A percentile compares a stretch with the other conserved stretches of the same genome.
These are phyloP conservation scores for Caenorhabditis sp. DNA, from an alignment of 2,888 invertebrate genomes.

Conservation along the genomic window DNA sequence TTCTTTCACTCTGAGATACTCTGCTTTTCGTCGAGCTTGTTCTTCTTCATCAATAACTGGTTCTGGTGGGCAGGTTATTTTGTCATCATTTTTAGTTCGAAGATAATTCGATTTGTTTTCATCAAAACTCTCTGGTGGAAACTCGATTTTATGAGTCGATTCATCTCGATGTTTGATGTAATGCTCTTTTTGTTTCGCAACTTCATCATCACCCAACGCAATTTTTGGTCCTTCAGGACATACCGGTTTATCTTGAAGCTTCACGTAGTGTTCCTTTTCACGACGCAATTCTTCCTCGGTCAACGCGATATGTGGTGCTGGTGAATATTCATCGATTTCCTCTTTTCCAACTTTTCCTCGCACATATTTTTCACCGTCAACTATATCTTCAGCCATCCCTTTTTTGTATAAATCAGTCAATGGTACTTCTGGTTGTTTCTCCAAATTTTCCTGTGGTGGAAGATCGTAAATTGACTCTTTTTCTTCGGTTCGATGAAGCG, in stretches of 20 bases:
- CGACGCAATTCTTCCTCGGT: conserved; percentile 8
- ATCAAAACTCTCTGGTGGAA: not conserved
- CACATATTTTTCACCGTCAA: not conserved
- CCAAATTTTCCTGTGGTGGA: conserved; percentile 40
- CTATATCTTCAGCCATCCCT: not conserved
- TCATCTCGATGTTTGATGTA: conserved; percentile 5
- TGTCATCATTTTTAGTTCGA: conserved; percentile 13
- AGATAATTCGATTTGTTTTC: not conserved
- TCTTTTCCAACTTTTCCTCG: not conserved
- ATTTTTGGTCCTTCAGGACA: not conserved
- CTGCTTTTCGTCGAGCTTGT: conserved; percentile 39
- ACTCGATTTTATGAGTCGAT: not conserved
- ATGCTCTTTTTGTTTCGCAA: conserved; percentile 2
- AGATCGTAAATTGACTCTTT: conserved; percentile 52
- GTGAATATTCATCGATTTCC: conserved; percentile 6
- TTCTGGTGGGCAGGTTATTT: conserved; percentile 14
- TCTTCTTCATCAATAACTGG: conserved; percentile 37
- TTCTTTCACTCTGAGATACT: conserved; percentile 50
- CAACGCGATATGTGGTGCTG: conserved; percentile 17
- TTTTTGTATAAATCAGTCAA: not conserved
- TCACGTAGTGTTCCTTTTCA: conserved; percentile 33
- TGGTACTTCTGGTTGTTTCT: conserved; percentile 17
- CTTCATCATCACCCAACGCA: not conserved
- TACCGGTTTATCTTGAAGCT: conserved; percentile 21
- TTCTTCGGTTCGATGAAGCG: conserved; percentile 44